phyloP scores from a whole-genome alignment of 2,113 vertebrate species.

The Aldabrachelys gigantea region DNA sequence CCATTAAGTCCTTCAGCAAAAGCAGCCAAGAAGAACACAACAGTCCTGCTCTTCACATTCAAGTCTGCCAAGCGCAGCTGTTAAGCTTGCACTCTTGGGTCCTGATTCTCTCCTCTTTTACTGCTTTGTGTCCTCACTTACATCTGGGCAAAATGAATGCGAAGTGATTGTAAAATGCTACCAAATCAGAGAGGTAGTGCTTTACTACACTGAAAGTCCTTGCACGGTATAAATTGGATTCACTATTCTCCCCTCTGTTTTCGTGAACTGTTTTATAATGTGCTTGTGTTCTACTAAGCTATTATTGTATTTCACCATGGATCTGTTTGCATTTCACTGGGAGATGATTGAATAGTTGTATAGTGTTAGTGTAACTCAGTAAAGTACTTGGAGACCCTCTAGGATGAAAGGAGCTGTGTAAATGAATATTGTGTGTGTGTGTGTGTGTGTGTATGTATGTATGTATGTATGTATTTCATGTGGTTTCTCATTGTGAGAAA shows the following conservation, averaged over 20 bases:
- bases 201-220: neutral
- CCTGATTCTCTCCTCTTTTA: conserved; percentile 7
- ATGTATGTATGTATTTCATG: neutral
- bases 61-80: neutral
- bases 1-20: neutral
- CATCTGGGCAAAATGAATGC: neutral
- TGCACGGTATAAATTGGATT: neutral
- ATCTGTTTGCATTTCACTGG: neutral
- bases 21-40: neutral
- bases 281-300: neutral
- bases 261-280: neutral
- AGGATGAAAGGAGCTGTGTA: neutral
- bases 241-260: neutral
- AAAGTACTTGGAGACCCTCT: neutral
- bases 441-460: neutral
- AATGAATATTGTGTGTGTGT: neutral
- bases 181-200: neutral
- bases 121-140: neutral
- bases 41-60: neutral
- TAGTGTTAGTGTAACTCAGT: neutral
- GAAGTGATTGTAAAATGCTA: neutral
- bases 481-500: neutral
- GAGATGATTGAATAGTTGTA: neutral
- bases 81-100: neutral
- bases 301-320: neutral